phyloP scores from a whole-genome alignment of 2,113 vertebrate species.

The Bufo gargarizans region DNA sequence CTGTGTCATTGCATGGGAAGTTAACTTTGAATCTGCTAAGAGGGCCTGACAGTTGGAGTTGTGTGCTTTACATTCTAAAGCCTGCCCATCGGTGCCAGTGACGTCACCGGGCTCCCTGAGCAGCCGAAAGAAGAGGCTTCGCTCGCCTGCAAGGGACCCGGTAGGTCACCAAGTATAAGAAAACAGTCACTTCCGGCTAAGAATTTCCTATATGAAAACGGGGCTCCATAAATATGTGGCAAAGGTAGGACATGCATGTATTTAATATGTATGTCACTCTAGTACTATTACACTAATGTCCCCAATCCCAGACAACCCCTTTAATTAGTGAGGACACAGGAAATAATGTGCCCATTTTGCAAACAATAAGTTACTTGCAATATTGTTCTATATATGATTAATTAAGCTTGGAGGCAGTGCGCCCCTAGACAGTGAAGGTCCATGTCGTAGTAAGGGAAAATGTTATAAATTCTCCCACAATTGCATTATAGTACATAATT shows the following conservation, averaged over 20 bases:
- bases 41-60: neutral
- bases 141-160: too few species aligned
- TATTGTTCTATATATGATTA: slow-evolving; percentile 28
- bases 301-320: too few species aligned
- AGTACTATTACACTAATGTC: too few species aligned
- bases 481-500: slow-evolving; percentile 19
- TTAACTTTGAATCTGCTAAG: neutral
- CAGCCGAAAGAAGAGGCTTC: too few species aligned
- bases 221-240: too few species aligned
- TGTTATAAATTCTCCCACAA: slow-evolving; percentile 13
- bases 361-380: slow-evolving; percentile 15
- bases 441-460: slow-evolving; percentile 19
- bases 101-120: too few species aligned
- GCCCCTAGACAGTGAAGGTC: slow-evolving; percentile 15
- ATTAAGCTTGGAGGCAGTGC: slow-evolving; percentile 20
- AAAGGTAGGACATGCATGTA: too few species aligned
- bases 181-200: too few species aligned
- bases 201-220: too few species aligned
- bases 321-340: slow-evolving; percentile 11
- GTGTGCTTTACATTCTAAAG: neutral
- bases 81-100: too few species aligned
- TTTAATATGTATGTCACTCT: too few species aligned
- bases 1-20: neutral
- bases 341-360: slow-evolving; percentile 15
- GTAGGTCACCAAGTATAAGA: too few species aligned